Evolutionary conservation across 2,888 invertebrate species (phyloP).

Genomic region (Athalia cordata): DNA sequence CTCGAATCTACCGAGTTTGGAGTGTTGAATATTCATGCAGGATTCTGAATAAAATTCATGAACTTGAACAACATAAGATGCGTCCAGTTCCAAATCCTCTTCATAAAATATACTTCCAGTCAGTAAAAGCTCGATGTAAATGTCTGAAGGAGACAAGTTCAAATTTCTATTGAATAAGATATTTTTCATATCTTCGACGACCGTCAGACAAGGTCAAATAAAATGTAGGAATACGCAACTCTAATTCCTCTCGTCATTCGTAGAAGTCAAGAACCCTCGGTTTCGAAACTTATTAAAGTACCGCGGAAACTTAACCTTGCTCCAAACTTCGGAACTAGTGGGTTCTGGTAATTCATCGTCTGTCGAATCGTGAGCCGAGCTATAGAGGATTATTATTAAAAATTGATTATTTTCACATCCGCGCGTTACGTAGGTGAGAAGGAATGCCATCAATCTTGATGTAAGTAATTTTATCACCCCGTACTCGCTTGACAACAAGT

Average conservation of each 20-base stretch:
- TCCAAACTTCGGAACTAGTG: not conserved
- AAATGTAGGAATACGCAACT: not conserved
- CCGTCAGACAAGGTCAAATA: too few relatives aligned
- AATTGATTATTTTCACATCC: not conserved
- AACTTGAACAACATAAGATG: too few relatives aligned
- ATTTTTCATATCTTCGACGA: too few relatives aligned
- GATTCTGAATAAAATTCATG: too few relatives aligned
- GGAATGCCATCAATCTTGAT: not conserved
- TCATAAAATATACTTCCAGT: too few relatives aligned
- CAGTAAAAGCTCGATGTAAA: too few relatives aligned
- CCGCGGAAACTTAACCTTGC: constrained; percentile 10
- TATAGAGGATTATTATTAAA: constrained; percentile 6
- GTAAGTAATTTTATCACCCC: not conserved
- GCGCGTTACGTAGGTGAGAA: too few relatives aligned
- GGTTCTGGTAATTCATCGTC: constrained; percentile 16
- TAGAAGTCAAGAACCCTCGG: constrained; percentile 6
- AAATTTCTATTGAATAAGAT: too few relatives aligned
- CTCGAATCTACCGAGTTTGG: too few relatives aligned
- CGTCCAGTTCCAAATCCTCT: too few relatives aligned
- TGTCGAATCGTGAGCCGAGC: not conserved
- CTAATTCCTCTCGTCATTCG: not conserved
- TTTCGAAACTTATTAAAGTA: constrained; percentile 24
- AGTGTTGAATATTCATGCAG: too few relatives aligned
- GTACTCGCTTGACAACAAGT: not conserved
- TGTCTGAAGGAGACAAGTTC: too few relatives aligned